Conservation (phyloP, 2,888 invertebrate species). For the Linnaemya tessellans region DNA sequence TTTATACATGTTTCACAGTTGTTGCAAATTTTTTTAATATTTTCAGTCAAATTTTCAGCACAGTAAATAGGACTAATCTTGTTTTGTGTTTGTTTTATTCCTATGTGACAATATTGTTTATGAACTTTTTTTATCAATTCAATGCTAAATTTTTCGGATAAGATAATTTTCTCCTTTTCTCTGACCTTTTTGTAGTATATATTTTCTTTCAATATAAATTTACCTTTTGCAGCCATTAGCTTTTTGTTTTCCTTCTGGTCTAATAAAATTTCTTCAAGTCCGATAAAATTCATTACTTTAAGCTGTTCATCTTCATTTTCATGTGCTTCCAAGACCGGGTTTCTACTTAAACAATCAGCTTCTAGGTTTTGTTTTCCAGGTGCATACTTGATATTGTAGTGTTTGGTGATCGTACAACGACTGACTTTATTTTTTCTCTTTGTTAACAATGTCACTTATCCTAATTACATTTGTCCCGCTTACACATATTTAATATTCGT, state of each 20-base stretch:
- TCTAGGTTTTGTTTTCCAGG: no score
- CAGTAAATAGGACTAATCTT: conserved; percentile 66
- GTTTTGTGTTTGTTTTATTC: conserved; percentile 65
- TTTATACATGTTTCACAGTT: conserved; percentile 44
- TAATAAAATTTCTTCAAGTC: conserved; percentile 14
- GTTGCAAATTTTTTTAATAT: conserved; percentile 46
- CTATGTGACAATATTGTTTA: conserved; percentile 66
- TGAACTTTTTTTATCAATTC: conserved; percentile 61
- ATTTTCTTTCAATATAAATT: conserved; percentile 11
- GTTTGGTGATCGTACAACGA: no score
- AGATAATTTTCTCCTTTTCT: conserved; percentile 45
- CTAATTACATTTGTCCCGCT: no score
- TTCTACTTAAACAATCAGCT: conserved; percentile 54
- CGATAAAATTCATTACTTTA: conserved; percentile 44
- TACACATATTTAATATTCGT: no score
- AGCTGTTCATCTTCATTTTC: conserved; percentile 45
- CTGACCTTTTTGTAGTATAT: conserved; percentile 46
- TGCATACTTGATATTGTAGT: no score
- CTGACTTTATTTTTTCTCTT: no score
- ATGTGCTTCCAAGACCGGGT: conserved; percentile 53
- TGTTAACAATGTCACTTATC: no score
- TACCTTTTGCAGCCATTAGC: neutral
- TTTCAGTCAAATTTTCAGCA: conserved; percentile 59
- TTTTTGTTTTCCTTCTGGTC: conserved; percentile 5
- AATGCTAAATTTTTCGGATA: conserved; percentile 62